phyloP scores from a whole-genome alignment of 2,888 invertebrate genomes.

The Drosophila antonietae region DNA sequence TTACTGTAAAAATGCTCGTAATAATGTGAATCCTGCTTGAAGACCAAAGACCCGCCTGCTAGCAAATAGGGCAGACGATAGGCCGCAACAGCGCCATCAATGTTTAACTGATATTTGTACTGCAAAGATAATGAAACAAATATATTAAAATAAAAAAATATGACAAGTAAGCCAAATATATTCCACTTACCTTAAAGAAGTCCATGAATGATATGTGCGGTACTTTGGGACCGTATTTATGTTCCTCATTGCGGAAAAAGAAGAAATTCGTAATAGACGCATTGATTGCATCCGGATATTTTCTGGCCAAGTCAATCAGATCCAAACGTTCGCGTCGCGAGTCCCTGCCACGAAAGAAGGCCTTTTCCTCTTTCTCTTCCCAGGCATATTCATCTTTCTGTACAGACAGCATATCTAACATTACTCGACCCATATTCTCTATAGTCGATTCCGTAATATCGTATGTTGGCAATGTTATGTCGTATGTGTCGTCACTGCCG shows the following conservation, averaged over 20 bases:
- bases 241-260: slow-evolving; percentile 94
- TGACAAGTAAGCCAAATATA: not conserved
- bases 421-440: slow-evolving; percentile 97
- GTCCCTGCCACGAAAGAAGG: slow-evolving; percentile 97
- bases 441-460: slow-evolving; percentile 96
- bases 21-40: slow-evolving; percentile 97
- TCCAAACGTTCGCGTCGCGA: slow-evolving; percentile 93
- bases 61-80: slow-evolving; percentile 97
- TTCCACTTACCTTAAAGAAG: slow-evolving; percentile 92
- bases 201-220: slow-evolving; percentile 95
- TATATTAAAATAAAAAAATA: not conserved
- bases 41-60: slow-evolving; percentile 93
- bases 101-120: slow-evolving; percentile 97
- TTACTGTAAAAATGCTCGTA: slow-evolving; percentile 97
- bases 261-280: slow-evolving; percentile 98
- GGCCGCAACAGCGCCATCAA: slow-evolving; percentile 98
- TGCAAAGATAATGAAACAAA: slow-evolving; percentile 83
- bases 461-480: slow-evolving; percentile 97
- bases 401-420: slow-evolving; percentile 95
- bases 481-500: slow-evolving; percentile 92
- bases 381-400: slow-evolving; percentile 91
- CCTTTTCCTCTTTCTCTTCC: slow-evolving; percentile 90
- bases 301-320: slow-evolving; percentile 91
- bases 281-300: slow-evolving; percentile 92
- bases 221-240: slow-evolving; percentile 93